Base-by-base conservation (phyloP, 2,888 invertebrate species). In the Chymomyza caudatula region DNA sequence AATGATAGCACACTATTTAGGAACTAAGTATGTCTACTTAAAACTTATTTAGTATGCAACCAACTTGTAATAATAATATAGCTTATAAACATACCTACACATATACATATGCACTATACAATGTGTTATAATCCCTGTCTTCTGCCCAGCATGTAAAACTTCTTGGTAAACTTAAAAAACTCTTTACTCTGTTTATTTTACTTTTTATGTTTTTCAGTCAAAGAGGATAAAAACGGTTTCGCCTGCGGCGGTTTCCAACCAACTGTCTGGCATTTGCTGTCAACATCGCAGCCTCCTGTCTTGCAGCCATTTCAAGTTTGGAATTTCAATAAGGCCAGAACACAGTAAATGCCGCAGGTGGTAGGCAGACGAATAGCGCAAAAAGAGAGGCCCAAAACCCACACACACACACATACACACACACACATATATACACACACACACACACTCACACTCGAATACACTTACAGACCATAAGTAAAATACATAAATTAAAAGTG, bases 401-500 rank as follows among this genome's bases (percentile, higher is more conserved):
- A 37, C 29, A 52, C 17, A 17, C n/a, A 22, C 19, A 44, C 44
- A 55, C 44, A 54, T 53, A 47, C 23, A 13, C 44, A 60, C 22
- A 54, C 23, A 23, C 3, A 1, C 6, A 53, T 8, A 22, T 3
- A 3, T 25, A 69, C 78, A 81, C n/a, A 22, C 19, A 44, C 44
- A 55, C 44, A 54, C 42, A 47, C 23, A 13, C 44, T 54, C 22
- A 54, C 23, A 23, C 3, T 1, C 6, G 23, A 3, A 22, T 3
- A 3, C 6, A 69, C 78, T 86, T 81, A 84, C 69, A 84, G 84
- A 67, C 76, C 82, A 74, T 65, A 47, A 23, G 58, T 44, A 58
- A 29, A 81, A 81, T 84, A 86, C 80, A 81, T 81, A 81, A 81
- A 81, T 81, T 86, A 86, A 81, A 86, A 73, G 86, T 84, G 86